A percentile compares a stretch with the other conserved stretches of the same genome.
phyloP scores from a whole-genome alignment of 2,797 vertebrate genomes.

The Rousettus madagascariensis region DNA sequence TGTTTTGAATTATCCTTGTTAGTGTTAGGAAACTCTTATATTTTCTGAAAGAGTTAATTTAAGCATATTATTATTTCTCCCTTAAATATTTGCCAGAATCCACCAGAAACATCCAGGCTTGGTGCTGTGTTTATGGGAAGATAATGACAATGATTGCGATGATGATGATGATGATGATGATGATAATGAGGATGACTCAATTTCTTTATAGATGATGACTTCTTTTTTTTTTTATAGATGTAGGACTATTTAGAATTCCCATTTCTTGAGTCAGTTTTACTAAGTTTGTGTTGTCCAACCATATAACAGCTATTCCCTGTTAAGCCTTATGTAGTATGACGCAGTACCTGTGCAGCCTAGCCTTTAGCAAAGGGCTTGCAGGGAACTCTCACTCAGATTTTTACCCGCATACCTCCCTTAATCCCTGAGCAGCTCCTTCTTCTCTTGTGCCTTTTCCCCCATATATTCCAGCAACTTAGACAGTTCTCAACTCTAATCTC shows the following conservation, averaged over 20 bases:
- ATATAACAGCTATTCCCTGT: not conserved
- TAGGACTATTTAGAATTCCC: not conserved
- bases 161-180: no score
- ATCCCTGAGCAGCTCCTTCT: not conserved
- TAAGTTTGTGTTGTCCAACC: not conserved
- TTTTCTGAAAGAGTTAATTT: not conserved
- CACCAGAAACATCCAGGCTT: not conserved
- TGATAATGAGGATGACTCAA: no score
- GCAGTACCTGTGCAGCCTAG: no score
- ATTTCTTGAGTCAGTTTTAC: not conserved
- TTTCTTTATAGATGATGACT: not conserved
- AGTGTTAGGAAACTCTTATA: not conserved
- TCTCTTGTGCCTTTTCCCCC: not conserved
- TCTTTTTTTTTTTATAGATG: not conserved
- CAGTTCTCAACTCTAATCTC: not conserved
- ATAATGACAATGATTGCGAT: not conserved
- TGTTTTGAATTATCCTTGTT: not conserved
- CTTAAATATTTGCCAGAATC: not conserved
- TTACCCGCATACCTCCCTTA: not conserved
- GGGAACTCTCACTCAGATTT: not conserved
- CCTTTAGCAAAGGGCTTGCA: not conserved
- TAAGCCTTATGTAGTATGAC: not conserved
- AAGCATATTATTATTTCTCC: not conserved
- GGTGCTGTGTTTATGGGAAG: not conserved
- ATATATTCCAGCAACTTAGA: no score